Evolutionary conservation across 2,797 vertebrate species (phyloP), one percentile per base, ranked within the genome.

Genomic region (Nasua narica): DNA sequence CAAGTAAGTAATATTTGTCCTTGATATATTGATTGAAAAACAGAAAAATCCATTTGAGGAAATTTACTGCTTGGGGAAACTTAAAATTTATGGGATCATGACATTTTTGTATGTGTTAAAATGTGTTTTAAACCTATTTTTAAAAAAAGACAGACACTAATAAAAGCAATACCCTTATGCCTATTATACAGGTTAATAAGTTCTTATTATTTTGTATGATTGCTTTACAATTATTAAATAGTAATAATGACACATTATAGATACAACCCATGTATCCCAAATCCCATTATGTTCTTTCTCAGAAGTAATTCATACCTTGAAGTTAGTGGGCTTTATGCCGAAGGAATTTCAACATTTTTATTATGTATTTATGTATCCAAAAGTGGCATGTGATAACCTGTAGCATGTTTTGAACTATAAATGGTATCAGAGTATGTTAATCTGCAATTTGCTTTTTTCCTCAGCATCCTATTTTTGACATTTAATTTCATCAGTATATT

Each of bases 21-120:
- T 91, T 58, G 2, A 19, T 79, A 76, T 32, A 65, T 43, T 89
- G 69, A 79, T 88, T 96, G 74, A 77, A 84, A 95, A 88, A 46
- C n/a, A 96, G 56, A 91, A 95, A 90, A 97, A 76, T 87, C 14
- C 23, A 91, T 93, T 89, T 77, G 58, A 92, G 72, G 84, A 83
- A 43, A 4, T 48, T 95, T 92, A 58, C 43, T 91, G 1, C 29
- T 95, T 91, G 13, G 50, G 21, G 54, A 95, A 96, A 95, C 18
- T 60, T 97, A 76, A 72, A 88, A 67, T 97, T 65, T 91, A 87
- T 90, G 77, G 48, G 21, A 82, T 94, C 60, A 65, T 67, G 7
- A 37, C 50, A 32, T 79, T 93, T 90, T 50, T 83, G 4, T 96
- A 7, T 81, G 10, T 81, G 43, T 87, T 95, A 86, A 92, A 91